A percentile compares a stretch with the other conserved stretches of the same genome.
phyloP scores from a whole-genome alignment of 2,888 invertebrate species.

The Eledona agricola region DNA sequence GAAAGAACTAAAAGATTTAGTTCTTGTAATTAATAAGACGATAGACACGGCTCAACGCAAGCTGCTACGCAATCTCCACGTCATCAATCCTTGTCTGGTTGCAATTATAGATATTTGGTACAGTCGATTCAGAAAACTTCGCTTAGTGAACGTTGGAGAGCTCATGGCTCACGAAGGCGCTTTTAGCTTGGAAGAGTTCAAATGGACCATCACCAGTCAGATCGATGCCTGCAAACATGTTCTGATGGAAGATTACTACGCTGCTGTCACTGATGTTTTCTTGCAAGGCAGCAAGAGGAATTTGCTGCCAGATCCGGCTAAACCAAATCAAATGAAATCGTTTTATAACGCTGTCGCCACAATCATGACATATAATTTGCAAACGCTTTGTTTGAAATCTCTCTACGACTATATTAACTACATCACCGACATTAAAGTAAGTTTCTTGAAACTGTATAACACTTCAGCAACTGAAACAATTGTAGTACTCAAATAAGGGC shows the following conservation, averaged over 20 bases:
- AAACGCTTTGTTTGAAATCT: slow-evolving; percentile 81
- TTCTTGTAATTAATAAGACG: slow-evolving; percentile 74
- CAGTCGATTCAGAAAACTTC: slow-evolving; percentile 74
- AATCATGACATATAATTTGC: slow-evolving; percentile 89
- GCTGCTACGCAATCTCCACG: slow-evolving; percentile 72
- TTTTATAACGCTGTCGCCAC: slow-evolving; percentile 88
- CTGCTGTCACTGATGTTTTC: slow-evolving; percentile 71
- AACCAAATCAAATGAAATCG: slow-evolving; percentile 72
- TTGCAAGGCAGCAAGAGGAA: slow-evolving; percentile 73
- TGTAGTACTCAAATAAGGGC: slow-evolving; percentile 74
- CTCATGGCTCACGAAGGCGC: slow-evolving; percentile 70
- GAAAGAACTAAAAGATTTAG: slow-evolving; percentile 68
- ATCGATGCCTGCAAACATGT: slow-evolving; percentile 74
- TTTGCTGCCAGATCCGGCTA: slow-evolving; percentile 73
- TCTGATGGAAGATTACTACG: slow-evolving; percentile 73
- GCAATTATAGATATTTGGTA: slow-evolving; percentile 85
- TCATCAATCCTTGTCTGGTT: slow-evolving; percentile 83
- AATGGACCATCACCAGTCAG: slow-evolving; percentile 65
- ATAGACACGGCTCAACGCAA: slow-evolving; percentile 60
- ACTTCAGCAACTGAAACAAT: slow-evolving; percentile 32
- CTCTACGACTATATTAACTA: slow-evolving; percentile 80
- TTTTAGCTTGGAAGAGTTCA: slow-evolving; percentile 75
- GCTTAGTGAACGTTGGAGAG: slow-evolving; percentile 69
- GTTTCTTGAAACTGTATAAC: slow-evolving; percentile 33
- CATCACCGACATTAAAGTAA: slow-evolving; percentile 79